Evolutionary conservation across 2,113 vertebrate species (phyloP).

Genomic region (Mirza zaza): DNA sequence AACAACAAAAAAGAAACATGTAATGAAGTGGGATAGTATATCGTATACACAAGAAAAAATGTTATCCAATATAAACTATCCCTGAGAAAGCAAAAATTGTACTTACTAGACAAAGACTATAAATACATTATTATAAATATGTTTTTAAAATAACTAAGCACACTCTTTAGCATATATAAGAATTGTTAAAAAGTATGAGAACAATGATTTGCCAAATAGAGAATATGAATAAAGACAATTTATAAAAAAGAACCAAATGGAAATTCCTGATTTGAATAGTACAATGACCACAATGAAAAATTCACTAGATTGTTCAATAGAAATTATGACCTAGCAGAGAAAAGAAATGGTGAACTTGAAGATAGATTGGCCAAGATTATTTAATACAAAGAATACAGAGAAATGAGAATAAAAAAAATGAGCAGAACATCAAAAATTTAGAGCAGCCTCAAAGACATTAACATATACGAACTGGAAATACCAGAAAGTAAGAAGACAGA

Average conservation of each 20-base stretch:
- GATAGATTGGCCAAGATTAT: neutral
- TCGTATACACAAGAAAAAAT: neutral
- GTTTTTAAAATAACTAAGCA: neutral
- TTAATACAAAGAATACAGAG: neutral
- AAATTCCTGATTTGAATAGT: neutral
- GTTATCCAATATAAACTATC: neutral
- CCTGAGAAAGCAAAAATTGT: neutral
- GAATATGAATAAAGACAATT: neutral
- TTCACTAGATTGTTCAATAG: neutral
- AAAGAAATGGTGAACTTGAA: neutral
- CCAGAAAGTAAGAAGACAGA: neutral
- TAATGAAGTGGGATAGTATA: neutral
- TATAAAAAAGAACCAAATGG: neutral
- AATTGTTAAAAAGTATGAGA: neutral
- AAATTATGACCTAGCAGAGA: neutral
- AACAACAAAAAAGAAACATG: neutral
- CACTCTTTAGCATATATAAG: neutral
- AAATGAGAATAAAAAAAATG: neutral
- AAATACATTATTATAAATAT: neutral
- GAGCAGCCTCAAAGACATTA: neutral
- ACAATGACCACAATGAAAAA: neutral
- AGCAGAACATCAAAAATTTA: neutral
- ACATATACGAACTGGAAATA: neutral
- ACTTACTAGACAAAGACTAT: neutral
- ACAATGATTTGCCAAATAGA: neutral